Evolutionary conservation across 2,888 invertebrate genomes (phyloP).

Genomic region (Gryllus longicercus): DNA sequence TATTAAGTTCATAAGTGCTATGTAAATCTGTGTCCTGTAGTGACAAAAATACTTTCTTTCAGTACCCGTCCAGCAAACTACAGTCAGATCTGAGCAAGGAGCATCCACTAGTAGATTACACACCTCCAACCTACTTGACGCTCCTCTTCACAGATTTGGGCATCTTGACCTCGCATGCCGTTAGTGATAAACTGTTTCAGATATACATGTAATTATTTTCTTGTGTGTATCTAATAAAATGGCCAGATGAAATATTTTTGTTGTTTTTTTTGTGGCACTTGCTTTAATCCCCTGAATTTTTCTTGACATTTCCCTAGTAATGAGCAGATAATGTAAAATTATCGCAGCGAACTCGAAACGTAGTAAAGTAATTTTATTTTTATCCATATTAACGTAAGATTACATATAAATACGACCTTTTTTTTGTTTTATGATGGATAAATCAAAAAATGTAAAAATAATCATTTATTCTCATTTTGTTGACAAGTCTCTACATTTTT

Average conservation of each 20-base stretch:
- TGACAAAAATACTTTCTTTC: conserved; percentile 39
- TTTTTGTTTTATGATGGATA: too few species aligned
- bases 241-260: background rate
- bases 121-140: conserved; percentile 89
- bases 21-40: too few species aligned
- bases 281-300: background rate
- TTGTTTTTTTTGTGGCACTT: background rate
- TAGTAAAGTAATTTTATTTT: too few species aligned
- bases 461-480: too few species aligned
- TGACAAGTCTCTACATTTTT: too few species aligned
- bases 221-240: background rate
- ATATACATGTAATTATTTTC: conserved; percentile 71
- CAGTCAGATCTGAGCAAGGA: conserved; percentile 54
- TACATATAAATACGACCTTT: too few species aligned
- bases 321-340: too few species aligned
- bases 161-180: conserved; percentile 91
- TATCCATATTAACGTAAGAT: too few species aligned
- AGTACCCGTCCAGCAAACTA: conserved; percentile 54
- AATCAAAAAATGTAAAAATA: too few species aligned
- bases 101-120: conserved; percentile 94
- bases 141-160: conserved; percentile 94
- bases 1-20: too few species aligned
- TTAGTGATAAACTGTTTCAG: conserved; percentile 95
- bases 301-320: background rate
- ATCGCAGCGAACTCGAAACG: too few species aligned